Base-by-base conservation (phyloP, 1,140 invertebrate species). In the Dendrolimus punctatus region DNA sequence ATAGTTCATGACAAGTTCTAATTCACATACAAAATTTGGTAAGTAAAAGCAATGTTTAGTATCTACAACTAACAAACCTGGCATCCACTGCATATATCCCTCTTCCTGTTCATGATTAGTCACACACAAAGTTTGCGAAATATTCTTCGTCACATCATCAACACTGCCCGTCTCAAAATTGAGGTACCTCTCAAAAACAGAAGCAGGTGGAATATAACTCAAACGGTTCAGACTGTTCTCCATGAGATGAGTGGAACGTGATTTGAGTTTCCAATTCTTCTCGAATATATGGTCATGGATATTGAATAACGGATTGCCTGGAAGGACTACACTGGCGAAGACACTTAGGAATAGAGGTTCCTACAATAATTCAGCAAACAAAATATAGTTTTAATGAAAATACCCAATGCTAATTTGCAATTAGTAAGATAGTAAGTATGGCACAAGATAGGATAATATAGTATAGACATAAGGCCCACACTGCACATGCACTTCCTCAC, bases 71-170 rank as follows among this genome's bases (percentile, higher is more conserved):
- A 9, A 9, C 57, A 49, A 43, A 85, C 83, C 83, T 74, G 73
- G 68, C 43, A 80, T 51, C 83, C 83, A 86, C n/a, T 76, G 72
- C 36, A 86, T 75, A 49, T 67, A 81, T 6, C 77, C 79, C 40
- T 86, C 80, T 38, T 71, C 65, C 8, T 63, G 56, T 50, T 72
- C 67, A 52, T 85, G 81, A 62, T 86, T 86, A 4, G 83, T 85
- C 0, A 86, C 77, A 46, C 75, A 84, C 38, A 86, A 44, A 6
- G 77, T 84, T 56, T 86, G 76, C 5, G 81, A 83, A 60, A 83
- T 79, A 60, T 85, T 86, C 47, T 66, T 57, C 8, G 78, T 80
- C 8, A 77, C 39, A 55, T 86, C 74, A 0, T 36, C 52, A 8
- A 73, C 69, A 53, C 77, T 78, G 10, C 83, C 83, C 8, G 55